phyloP scores from a whole-genome alignment of 1,140 invertebrate species.

The Drusus annulatus region DNA sequence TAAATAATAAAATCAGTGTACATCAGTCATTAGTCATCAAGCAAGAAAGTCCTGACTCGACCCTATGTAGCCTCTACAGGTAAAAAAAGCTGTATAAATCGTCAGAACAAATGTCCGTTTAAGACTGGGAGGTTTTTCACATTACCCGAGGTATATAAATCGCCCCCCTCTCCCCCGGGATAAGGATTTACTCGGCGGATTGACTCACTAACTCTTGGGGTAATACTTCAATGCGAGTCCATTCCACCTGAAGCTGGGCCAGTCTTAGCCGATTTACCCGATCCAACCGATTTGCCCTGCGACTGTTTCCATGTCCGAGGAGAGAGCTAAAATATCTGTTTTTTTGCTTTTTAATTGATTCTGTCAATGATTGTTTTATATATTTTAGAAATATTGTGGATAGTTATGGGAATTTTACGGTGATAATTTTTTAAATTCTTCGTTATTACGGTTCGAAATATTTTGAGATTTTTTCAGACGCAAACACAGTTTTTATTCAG shows the following conservation, averaged over 20 bases:
- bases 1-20: too few relatives aligned
- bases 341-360: too few relatives aligned
- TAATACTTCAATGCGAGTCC: conserved; percentile 12
- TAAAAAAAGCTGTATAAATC: conserved; percentile 23
- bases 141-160: conserved; percentile 27
- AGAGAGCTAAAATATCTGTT: too few relatives aligned
- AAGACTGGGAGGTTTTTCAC: conserved; percentile 23
- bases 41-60: conserved; percentile 16
- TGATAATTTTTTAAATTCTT: too few relatives aligned
- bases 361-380: too few relatives aligned
- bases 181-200: conserved; percentile 25
- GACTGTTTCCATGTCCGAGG: too few relatives aligned
- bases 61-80: not conserved
- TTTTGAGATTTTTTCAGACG: too few relatives aligned
- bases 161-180: not conserved
- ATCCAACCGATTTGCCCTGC: not conserved
- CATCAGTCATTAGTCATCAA: not conserved
- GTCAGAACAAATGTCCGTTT: conserved; percentile 32
- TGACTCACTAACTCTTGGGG: conserved; percentile 16
- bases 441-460: too few relatives aligned
- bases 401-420: too few relatives aligned
- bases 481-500: too few relatives aligned
- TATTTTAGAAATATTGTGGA: too few relatives aligned
- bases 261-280: not conserved
- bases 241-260: conserved; percentile 3